Conservation (phyloP, 2,113 vertebrate genomes). For the Rhagologus leucostigma region DNA sequence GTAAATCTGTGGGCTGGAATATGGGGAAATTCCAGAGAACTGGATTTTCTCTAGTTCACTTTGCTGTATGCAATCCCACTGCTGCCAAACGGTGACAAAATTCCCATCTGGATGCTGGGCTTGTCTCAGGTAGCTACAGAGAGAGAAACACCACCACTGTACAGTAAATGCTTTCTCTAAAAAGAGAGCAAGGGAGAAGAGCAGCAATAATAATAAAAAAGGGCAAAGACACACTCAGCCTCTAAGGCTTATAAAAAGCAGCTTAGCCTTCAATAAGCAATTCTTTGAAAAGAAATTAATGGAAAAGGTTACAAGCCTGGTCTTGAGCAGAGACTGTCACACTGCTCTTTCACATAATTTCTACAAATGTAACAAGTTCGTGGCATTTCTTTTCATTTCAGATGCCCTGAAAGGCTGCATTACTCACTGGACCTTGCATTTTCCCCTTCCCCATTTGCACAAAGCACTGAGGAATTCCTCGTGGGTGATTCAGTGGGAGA, state of each 20-base stretch:
- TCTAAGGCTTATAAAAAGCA: constrained; percentile 45
- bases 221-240: constrained; percentile 13
- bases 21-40: background rate
- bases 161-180: background rate
- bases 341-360: constrained; percentile 23
- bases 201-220: background rate
- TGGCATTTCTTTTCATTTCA: constrained; percentile 54
- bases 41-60: background rate
- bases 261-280: constrained; percentile 48
- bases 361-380: background rate
- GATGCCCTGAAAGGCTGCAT: constrained; percentile 22
- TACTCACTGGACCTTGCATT: constrained; percentile 44
- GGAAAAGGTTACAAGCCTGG: constrained; percentile 50
- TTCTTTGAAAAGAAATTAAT: constrained; percentile 58
- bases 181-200: background rate
- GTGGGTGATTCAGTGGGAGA: background rate
- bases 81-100: background rate
- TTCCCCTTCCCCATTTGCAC: background rate
- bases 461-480: constrained; percentile 28
- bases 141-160: background rate
- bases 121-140: background rate
- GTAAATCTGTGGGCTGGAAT: background rate
- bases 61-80: background rate
- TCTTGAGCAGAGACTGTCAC: background rate
- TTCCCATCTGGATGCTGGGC: background rate